Conservation (phyloP, 2,888 invertebrate species). For the Tolmerus cingulatus region DNA sequence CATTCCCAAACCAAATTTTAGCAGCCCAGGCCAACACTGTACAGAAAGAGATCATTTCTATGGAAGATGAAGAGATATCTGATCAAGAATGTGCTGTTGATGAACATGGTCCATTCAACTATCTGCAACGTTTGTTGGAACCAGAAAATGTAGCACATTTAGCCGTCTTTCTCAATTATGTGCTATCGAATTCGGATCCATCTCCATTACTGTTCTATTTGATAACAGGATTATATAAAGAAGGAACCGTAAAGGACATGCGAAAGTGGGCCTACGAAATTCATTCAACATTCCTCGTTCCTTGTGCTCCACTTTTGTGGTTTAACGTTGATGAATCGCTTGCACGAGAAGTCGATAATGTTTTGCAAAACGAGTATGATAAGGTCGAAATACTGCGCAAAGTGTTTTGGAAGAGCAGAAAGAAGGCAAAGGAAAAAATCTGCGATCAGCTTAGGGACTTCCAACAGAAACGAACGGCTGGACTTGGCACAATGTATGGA, state of each 20-base stretch:
- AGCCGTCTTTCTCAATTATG: conserved; percentile 93
- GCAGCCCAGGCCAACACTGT: conserved; percentile 59
- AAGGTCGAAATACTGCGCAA: conserved; percentile 89
- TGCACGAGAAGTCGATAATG: conserved; percentile 89
- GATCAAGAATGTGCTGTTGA: conserved; percentile 82
- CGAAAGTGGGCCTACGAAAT: conserved; percentile 99
- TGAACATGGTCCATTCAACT: conserved; percentile 89
- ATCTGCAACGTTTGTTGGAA: conserved; percentile 80
- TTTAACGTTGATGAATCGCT: conserved; percentile 73
- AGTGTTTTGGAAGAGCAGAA: conserved; percentile 89
- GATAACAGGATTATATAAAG: conserved; percentile 89
- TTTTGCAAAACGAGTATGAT: conserved; percentile 82
- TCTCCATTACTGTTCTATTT: conserved; percentile 76
- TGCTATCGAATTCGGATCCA: conserved; percentile 84
- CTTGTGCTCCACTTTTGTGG: conserved; percentile 71
- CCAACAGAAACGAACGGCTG: conserved; percentile 87
- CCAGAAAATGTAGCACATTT: conserved; percentile 82
- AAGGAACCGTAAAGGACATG: conserved; percentile 87
- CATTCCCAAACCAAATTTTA: conserved; percentile 57
- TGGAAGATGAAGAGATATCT: conserved; percentile 94
- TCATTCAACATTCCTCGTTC: conserved; percentile 93
- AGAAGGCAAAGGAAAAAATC: conserved; percentile 66
- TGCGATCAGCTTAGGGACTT: conserved; percentile 64
- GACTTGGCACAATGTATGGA: conserved; percentile 88
- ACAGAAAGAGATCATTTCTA: conserved; percentile 88